Conservation (phyloP, 92 coral and sea anemone genomes). For the Micromussa lordhowensis region DNA sequence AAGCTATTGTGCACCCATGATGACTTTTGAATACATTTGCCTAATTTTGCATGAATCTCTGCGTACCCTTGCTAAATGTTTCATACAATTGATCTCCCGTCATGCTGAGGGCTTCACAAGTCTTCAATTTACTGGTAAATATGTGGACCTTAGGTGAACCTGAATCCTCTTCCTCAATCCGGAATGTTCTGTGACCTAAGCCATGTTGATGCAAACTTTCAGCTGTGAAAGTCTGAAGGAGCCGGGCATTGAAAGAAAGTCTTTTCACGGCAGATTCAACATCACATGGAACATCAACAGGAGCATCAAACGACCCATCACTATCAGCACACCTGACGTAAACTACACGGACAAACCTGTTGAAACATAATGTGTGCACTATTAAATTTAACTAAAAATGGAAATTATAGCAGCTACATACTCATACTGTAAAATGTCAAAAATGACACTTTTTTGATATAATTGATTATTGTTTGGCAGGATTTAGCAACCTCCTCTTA, state of each 20-base stretch:
- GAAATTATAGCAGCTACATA: not conserved
- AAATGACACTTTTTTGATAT: too few relatives aligned
- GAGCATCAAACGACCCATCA: slow-evolving; percentile 93
- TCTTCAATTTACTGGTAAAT: slow-evolving; percentile 77
- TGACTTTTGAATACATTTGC: too few relatives aligned
- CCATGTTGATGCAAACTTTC: slow-evolving; percentile 90
- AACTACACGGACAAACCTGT: slow-evolving; percentile 91
- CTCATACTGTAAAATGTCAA: too few relatives aligned
- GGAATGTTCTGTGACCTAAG: slow-evolving; percentile 83
- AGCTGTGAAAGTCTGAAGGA: slow-evolving; percentile 95
- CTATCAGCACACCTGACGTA: slow-evolving; percentile 89
- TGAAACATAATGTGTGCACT: not conserved
- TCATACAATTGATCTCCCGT: slow-evolving; percentile 88
- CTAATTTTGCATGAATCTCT: not conserved
- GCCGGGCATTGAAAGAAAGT: slow-evolving; percentile 81
- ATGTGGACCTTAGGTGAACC: slow-evolving; percentile 83
- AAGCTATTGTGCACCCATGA: too few relatives aligned
- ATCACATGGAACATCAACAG: slow-evolving; percentile 69
- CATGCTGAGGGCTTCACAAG: slow-evolving; percentile 83
- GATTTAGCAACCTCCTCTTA: too few relatives aligned
- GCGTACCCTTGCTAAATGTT: slow-evolving; percentile 75
- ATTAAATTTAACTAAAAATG: not conserved
- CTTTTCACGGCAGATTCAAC: slow-evolving; percentile 72
- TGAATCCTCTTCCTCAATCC: slow-evolving; percentile 79
- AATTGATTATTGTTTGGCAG: too few relatives aligned